Evolutionary conservation across 2,113 vertebrate genomes (phyloP), one percentile per base, ranked within the genome.

Genomic region (Microtus pennsylvanicus): DNA sequence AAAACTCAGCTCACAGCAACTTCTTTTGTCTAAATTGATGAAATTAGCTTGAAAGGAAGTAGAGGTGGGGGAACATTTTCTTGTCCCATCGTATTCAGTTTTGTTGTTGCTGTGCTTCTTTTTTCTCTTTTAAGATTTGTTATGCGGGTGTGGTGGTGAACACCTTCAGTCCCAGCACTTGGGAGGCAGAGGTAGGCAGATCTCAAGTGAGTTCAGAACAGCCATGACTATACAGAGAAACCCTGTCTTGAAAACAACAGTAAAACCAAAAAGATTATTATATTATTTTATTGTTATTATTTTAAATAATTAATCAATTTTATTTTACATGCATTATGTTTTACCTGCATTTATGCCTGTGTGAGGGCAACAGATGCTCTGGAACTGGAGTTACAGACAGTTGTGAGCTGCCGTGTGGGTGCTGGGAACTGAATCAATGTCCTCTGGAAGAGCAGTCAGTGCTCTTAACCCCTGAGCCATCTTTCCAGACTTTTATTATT

Each of bases 21-120:
- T 47, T 12, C 45, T 78, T 28, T 95, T 92, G 55, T 92, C 92
- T 92, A 92, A 82, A 77, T 55, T 47, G 33, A 47, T 61, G 58
- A 89, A 42, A 63, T 87, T 58, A 90, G 86, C 61, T 65, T 61
- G 42, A 74, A 92, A 93, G 21, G 9, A 80, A 75, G 72, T 61
- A 85, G 11, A 30, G n/a, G 67, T 28, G 3, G 22, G 65, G 72
- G 81, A 35, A 83, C 61, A 38, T 69, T 77, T 55, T 67, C 21
- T 82, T 87, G 77, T 67, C 45, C 47, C 65, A 63, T 58, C 70
- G 82, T 33, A 93, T 50, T 91, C 67, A 87, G 63, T 3, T 93
- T 90, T 72, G 67, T 83, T 35, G 38, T 82, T 33, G 42, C 69
- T 22, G 70, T 35, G n/a, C 24, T 61, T 82, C 24, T 38, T 82